Percentiles rank a stretch among this genome's conserved stretches.
phyloP scores from a whole-genome alignment of 2,888 invertebrate genomes.

The Glomeris marginata region DNA sequence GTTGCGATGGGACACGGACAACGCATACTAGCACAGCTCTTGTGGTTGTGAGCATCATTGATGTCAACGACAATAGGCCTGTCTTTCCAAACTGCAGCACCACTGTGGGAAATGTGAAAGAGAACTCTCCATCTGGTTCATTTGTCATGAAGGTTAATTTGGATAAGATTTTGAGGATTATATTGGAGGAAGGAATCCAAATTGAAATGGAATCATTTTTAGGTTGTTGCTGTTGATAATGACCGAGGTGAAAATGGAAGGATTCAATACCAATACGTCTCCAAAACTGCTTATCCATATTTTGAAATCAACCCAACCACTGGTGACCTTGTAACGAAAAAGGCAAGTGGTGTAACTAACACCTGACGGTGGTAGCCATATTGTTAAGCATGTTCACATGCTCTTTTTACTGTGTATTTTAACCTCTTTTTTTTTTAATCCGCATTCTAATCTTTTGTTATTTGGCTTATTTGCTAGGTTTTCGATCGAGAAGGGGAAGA shows the following conservation, averaged over 20 bases:
- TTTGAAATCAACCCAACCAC: conserved; percentile 63
- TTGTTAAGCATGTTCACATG: too few relatives aligned
- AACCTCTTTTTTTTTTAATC: too few relatives aligned
- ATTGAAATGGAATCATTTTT: conserved; percentile 15
- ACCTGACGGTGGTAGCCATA: too few relatives aligned
- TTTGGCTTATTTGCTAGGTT: conserved; percentile 34
- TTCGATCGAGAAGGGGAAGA: conserved; percentile 86
- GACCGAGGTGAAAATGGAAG: conserved; percentile 48
- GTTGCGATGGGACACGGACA: conserved; percentile 26
- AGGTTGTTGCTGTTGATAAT: conserved; percentile 55
- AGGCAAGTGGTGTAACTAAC: conserved; percentile 38
- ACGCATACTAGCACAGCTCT: conserved; percentile 24
- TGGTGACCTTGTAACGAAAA: conserved; percentile 59
- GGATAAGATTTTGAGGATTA: not conserved
- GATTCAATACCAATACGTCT: conserved; percentile 68
- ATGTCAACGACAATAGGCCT: conserved; percentile 65
- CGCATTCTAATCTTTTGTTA: not conserved
- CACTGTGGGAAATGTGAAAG: conserved; percentile 66
- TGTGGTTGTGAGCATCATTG: conserved; percentile 29
- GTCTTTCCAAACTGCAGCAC: conserved; percentile 66
- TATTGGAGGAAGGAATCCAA: not conserved
- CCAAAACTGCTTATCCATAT: conserved; percentile 46
- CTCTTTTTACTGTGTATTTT: too few relatives aligned
- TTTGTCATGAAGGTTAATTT: conserved; percentile 53
- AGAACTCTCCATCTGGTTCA: conserved; percentile 55